These are phyloP conservation scores for Glandiceps talaboti DNA, from an alignment of 53 echinoderm and acorn worm species.

Conservation along the genomic window DNA sequence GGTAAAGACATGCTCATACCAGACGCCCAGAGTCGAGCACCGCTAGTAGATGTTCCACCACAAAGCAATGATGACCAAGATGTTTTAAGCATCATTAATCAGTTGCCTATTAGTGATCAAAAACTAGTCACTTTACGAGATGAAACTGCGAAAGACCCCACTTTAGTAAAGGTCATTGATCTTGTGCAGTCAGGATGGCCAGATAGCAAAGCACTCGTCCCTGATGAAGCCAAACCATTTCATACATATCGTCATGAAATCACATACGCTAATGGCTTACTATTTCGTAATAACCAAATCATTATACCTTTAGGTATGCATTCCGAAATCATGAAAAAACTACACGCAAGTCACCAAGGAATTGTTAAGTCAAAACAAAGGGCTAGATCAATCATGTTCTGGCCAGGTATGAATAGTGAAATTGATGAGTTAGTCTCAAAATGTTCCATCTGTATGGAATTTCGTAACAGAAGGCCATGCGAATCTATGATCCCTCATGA, in stretches of 20 bases:
- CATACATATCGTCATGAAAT: neutral
- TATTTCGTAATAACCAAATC: neutral
- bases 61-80: neutral
- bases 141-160: neutral
- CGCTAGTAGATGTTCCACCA: neutral
- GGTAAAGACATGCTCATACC: slow-evolving; percentile 4
- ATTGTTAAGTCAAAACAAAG: slow-evolving; percentile 6
- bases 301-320: slow-evolving; percentile 31
- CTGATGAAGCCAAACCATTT: neutral
- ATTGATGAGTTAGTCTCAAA: neutral
- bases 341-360: slow-evolving; percentile 44
- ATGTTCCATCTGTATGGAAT: neutral
- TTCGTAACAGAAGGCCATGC: neutral
- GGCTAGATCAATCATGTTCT: neutral
- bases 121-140: neutral
- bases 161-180: neutral
- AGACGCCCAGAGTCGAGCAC: slow-evolving; percentile 3
- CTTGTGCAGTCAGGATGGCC: neutral
- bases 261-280: neutral
- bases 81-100: slow-evolving; percentile 5
- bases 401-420: neutral
- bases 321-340: slow-evolving; percentile 30
- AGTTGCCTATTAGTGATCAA: neutral
- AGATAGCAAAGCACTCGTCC: neutral
- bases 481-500: neutral